phyloP scores from a whole-genome alignment of 37 sponge, comb jelly and placozoan genomes.

The Crambe crambe region DNA sequence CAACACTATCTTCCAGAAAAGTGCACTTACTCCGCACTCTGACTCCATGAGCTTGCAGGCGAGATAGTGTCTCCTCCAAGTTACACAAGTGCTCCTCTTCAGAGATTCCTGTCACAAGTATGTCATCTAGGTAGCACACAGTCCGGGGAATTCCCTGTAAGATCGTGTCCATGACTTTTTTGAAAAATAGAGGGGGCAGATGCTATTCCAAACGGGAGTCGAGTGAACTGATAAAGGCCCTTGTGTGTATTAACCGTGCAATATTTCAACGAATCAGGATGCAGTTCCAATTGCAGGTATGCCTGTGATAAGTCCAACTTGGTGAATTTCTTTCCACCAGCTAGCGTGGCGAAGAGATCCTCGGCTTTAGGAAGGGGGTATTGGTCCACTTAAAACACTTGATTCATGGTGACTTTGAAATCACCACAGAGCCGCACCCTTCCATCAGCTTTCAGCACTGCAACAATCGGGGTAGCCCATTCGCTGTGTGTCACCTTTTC shows the following conservation, averaged over 20 bases:
- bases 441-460: slow-evolving; percentile 46
- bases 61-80: not conserved
- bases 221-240: not conserved
- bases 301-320: not conserved
- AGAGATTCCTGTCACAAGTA: not conserved
- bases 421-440: slow-evolving; percentile 6
- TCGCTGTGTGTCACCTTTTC: not conserved
- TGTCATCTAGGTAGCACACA: not conserved
- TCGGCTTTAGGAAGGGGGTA: not conserved
- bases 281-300: not conserved
- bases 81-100: not conserved
- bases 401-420: not conserved
- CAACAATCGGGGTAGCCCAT: slow-evolving; percentile 62
- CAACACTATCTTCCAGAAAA: not conserved
- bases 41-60: not conserved
- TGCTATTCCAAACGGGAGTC: not conserved
- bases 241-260: not conserved
- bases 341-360: not conserved
- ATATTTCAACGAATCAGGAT: not conserved
- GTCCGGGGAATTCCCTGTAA: not conserved
- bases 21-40: slow-evolving; percentile 1
- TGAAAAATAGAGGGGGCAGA: not conserved
- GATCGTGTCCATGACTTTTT: not conserved
- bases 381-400: not conserved
- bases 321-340: not conserved